Evolutionary conservation across 2,113 vertebrate species (phyloP).

Genomic region (Grammomys surdaster): DNA sequence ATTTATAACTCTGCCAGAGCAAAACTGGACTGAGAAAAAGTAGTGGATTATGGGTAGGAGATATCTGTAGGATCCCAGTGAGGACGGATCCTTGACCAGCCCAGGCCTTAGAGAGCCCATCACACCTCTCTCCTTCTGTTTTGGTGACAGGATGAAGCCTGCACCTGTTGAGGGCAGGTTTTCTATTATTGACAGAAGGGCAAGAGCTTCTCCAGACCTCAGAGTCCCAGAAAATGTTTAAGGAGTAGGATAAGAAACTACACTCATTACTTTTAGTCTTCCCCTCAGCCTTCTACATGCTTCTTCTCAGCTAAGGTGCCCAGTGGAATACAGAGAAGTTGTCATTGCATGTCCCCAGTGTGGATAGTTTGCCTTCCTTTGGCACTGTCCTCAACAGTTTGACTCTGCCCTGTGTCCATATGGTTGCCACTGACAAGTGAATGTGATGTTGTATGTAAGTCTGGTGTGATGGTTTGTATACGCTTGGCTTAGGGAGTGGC

Average conservation of each 20-base stretch:
- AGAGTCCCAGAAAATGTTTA: neutral
- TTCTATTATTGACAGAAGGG: neutral
- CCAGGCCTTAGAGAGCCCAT: neutral
- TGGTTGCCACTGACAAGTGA: neutral
- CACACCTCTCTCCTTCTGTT: neutral
- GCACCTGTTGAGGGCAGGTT: neutral
- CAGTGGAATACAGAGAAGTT: neutral
- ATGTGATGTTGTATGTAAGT: neutral
- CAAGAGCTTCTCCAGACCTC: neutral
- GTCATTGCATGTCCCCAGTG: neutral
- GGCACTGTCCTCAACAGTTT: neutral
- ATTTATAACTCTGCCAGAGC: conserved; percentile 75
- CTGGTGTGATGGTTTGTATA: no score
- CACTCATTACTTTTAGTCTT: neutral
- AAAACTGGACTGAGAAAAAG: conserved; percentile 44
- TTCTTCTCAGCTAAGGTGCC: neutral
- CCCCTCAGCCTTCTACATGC: neutral
- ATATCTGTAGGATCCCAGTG: neutral
- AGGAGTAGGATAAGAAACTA: neutral
- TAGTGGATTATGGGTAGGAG: neutral
- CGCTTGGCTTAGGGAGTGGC: no score
- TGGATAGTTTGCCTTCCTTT: neutral
- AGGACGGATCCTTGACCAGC: neutral
- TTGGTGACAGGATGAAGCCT: neutral
- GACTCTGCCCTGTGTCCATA: neutral